Evolutionary conservation across 2,888 invertebrate species (phyloP).

Genomic region (Cheilosia vulpina): DNA sequence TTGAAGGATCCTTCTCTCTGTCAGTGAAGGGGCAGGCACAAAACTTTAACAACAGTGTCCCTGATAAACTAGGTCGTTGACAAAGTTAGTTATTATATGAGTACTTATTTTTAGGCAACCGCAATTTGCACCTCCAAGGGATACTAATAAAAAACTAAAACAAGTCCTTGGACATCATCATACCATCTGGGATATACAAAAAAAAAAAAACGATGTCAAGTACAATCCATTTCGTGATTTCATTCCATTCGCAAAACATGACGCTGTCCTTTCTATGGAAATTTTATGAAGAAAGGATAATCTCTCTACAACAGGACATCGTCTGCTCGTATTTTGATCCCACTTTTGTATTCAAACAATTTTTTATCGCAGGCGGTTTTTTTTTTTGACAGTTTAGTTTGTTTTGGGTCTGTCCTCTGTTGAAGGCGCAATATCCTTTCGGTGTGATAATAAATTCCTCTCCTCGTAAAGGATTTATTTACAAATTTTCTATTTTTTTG

Average conservation of each 20-base stretch:
- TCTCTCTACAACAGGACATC: slow-evolving; percentile 60
- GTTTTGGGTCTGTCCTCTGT: background rate
- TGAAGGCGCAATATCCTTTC: slow-evolving; percentile 63
- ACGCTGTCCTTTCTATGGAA: slow-evolving; percentile 42
- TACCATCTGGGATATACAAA: slow-evolving; percentile 2
- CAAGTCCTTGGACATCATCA: slow-evolving; percentile 46
- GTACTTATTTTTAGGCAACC: slow-evolving; percentile 12
- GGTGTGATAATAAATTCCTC: slow-evolving; percentile 67
- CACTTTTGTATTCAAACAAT: slow-evolving; percentile 19
- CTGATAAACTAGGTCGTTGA: slow-evolving; percentile 59
- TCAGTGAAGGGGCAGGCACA: background rate
- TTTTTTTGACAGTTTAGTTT: slow-evolving; percentile 32
- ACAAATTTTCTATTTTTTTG: slow-evolving; percentile 38
- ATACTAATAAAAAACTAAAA: background rate
- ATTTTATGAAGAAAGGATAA: slow-evolving; percentile 53
- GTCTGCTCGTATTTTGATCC: slow-evolving; percentile 35
- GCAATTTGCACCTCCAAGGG: slow-evolving; percentile 57
- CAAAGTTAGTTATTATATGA: slow-evolving; percentile 29
- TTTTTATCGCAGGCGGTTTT: slow-evolving; percentile 33
- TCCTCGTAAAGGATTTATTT: slow-evolving; percentile 69
- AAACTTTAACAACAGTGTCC: slow-evolving; percentile 34
- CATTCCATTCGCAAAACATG: slow-evolving; percentile 28
- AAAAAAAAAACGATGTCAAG: slow-evolving; percentile 56
- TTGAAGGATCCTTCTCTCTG: slow-evolving; percentile 37
- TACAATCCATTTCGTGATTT: slow-evolving; percentile 60